phyloP scores from a whole-genome alignment of 2,113 vertebrate genomes.

The Meleagris gallopavo region DNA sequence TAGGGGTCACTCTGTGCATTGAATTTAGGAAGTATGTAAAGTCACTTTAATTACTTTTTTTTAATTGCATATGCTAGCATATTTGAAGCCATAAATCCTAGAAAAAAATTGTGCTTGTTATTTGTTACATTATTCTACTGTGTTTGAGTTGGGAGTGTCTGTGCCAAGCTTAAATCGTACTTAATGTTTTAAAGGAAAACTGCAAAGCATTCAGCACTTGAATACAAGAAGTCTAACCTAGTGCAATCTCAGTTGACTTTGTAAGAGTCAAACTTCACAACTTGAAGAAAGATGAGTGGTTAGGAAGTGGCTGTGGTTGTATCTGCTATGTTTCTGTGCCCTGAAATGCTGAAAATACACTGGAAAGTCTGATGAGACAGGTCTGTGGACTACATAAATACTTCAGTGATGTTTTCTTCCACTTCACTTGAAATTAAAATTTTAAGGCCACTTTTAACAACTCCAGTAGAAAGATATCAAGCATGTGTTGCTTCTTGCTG shows the following conservation, averaged over 20 bases:
- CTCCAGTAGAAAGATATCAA: neutral
- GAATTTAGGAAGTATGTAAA: conserved; percentile 47
- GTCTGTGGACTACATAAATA: neutral
- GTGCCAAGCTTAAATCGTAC: neutral
- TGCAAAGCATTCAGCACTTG: accelerated
- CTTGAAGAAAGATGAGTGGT: neutral
- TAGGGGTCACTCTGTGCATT: conserved; percentile 81
- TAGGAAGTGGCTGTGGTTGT: neutral
- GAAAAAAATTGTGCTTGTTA: neutral
- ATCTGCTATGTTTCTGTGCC: neutral
- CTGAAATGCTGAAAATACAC: neutral
- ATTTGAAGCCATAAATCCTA: neutral
- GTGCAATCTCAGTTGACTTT: neutral
- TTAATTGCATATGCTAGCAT: neutral
- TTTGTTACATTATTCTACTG: neutral
- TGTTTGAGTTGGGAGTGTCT: neutral
- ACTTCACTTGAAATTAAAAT: neutral
- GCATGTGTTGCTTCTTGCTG: neutral
- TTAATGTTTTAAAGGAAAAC: neutral
- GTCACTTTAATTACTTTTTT: conserved; percentile 48
- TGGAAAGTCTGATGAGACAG: neutral
- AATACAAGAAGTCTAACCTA: neutral
- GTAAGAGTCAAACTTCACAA: neutral
- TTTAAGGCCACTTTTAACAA: neutral
- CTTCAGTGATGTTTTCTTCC: neutral